Percentiles rank a stretch among this genome's conserved stretches.
These are phyloP conservation scores for Yponomeuta sedellus DNA, from an alignment of 2,888 invertebrate genomes.

Conservation along the genomic window DNA sequence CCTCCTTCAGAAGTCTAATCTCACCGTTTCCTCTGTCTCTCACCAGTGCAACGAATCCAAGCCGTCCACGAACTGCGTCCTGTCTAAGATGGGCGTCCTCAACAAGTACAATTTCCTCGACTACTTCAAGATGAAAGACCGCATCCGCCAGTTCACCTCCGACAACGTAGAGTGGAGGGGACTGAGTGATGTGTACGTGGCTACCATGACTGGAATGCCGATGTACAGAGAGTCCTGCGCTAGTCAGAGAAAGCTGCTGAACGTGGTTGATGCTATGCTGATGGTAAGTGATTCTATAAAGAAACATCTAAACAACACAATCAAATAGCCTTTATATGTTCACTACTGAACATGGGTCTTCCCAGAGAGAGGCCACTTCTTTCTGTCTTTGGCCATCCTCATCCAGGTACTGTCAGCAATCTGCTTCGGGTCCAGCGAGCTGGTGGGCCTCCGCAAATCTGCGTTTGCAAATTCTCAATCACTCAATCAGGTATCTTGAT, in stretches of 20 bases:
- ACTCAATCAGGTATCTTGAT: too few species aligned
- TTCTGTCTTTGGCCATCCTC: too few species aligned
- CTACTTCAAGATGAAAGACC: conserved; percentile 58
- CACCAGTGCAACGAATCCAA: conserved; percentile 52
- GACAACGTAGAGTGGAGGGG: conserved; percentile 34
- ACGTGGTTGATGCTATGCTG: conserved; percentile 57
- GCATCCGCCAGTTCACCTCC: conserved; percentile 37
- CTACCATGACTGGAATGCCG: conserved; percentile 39
- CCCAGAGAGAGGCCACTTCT: too few species aligned
- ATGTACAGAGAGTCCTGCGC: conserved; percentile 50
- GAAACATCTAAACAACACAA: background rate
- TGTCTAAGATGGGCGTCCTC: conserved; percentile 52
- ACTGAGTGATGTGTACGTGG: conserved; percentile 34
- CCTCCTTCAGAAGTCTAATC: background rate
- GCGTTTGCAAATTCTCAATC: too few species aligned
- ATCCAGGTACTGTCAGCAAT: too few species aligned
- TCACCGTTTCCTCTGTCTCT: too few species aligned
- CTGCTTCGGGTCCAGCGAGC: too few species aligned
- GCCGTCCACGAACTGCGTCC: conserved; percentile 44
- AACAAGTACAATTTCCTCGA: conserved; percentile 61
- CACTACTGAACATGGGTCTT: too few species aligned
- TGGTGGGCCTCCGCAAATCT: too few species aligned
- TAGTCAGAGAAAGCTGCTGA: conserved; percentile 53
- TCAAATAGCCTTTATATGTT: too few species aligned
- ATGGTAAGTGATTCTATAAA: conserved; percentile 38